These are phyloP conservation scores for Lasioglossum zephyrum DNA, from an alignment of 2,888 invertebrate genomes.

Conservation along the genomic window DNA sequence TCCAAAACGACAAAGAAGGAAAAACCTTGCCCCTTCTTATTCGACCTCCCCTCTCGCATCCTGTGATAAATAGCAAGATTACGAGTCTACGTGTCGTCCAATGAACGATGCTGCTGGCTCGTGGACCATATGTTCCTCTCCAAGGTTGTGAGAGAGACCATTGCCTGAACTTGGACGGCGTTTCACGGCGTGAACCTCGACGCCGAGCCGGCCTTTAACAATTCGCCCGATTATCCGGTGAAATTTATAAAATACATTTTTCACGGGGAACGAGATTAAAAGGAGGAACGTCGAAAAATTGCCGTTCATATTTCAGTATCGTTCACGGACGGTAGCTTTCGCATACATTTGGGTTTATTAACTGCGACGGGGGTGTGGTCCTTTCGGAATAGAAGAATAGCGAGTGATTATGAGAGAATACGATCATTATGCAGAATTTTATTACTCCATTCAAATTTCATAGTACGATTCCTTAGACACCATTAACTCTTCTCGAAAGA, in stretches of 20 bases:
- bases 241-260: slow-evolving; percentile 58
- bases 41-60: slow-evolving; percentile 71
- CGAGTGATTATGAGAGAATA: slow-evolving; percentile 42
- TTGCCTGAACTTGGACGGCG: slow-evolving; percentile 60
- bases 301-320: slow-evolving; percentile 57
- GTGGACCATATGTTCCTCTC: slow-evolving; percentile 81
- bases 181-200: slow-evolving; percentile 48
- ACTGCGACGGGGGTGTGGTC: slow-evolving; percentile 1
- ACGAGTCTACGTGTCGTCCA: slow-evolving; percentile 78
- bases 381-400: neutral
- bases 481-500: neutral
- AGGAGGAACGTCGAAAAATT: slow-evolving; percentile 51
- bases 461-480: neutral
- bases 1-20: slow-evolving; percentile 37
- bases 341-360: slow-evolving; percentile 48
- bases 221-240: slow-evolving; percentile 60
- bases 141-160: slow-evolving; percentile 78
- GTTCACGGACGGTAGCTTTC: slow-evolving; percentile 25
- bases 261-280: slow-evolving; percentile 51
- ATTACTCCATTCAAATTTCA: slow-evolving; percentile 23
- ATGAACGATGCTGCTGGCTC: slow-evolving; percentile 75
- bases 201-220: slow-evolving; percentile 44
- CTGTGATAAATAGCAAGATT: slow-evolving; percentile 83
- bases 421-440: slow-evolving; percentile 31
- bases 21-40: slow-evolving; percentile 46